These are phyloP conservation scores for Gymnobelideus leadbeateri DNA, from an alignment of 2,113 vertebrate species.

Conservation along the genomic window DNA sequence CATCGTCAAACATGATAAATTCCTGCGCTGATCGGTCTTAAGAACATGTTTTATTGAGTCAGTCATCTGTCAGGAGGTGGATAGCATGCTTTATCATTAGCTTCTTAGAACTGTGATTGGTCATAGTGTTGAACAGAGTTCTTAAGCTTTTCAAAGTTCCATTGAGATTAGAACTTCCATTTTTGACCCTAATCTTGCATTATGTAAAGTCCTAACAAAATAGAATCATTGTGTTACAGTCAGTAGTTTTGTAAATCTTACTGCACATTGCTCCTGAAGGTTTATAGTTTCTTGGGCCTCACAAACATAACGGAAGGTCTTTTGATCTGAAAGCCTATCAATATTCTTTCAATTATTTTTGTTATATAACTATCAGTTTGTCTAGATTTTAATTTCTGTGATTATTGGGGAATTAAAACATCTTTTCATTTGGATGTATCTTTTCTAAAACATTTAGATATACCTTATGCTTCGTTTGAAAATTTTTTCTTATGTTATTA, in stretches of 20 bases:
- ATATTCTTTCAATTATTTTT: not conserved
- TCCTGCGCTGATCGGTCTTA: not conserved
- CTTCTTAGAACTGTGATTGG: not conserved
- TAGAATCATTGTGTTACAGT: not conserved
- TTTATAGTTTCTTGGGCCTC: not conserved
- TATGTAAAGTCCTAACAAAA: not conserved
- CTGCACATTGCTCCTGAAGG: no score
- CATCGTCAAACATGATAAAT: not conserved
- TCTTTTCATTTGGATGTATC: not conserved
- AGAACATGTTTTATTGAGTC: not conserved
- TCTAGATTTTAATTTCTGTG: not conserved
- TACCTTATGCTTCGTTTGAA: not conserved
- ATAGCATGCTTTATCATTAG: not conserved
- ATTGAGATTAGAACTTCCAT: not conserved
- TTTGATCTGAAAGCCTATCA: not conserved
- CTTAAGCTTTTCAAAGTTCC: not conserved
- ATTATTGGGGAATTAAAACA: not conserved
- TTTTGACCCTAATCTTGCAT: no score
- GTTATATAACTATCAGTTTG: not conserved
- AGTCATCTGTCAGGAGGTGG: not conserved
- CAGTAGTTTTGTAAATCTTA: not conserved
- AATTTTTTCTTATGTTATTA: not conserved
- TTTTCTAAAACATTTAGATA: not conserved
- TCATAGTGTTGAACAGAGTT: not conserved
- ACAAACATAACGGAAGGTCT: not conserved